Evolutionary conservation across 1,140 invertebrate genomes (phyloP).

Genomic region (Bombus cullumanus): DNA sequence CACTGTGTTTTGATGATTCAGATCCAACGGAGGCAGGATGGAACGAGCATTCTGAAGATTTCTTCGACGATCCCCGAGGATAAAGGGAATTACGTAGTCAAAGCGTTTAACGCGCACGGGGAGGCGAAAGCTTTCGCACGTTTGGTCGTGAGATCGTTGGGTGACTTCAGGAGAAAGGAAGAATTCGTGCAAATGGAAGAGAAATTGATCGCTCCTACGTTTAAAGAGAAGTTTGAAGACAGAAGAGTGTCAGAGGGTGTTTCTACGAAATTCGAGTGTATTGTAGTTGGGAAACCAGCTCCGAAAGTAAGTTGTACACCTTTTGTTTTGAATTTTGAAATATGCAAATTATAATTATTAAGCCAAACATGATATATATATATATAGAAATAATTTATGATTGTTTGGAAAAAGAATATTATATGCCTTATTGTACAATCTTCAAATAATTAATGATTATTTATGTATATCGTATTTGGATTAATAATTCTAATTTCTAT

Average conservation of each 20-base stretch:
- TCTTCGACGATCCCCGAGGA: slow-evolving; percentile 84
- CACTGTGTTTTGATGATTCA: slow-evolving; percentile 48
- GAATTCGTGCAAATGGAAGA: slow-evolving; percentile 84
- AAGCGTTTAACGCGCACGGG: slow-evolving; percentile 88
- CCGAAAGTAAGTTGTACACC: slow-evolving; percentile 84
- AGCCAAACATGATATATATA: neutral
- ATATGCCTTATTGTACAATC: neutral
- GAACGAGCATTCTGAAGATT: slow-evolving; percentile 85
- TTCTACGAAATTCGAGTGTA: slow-evolving; percentile 88
- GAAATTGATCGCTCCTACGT: slow-evolving; percentile 85
- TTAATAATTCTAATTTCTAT: neutral
- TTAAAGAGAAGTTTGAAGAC: slow-evolving; percentile 87
- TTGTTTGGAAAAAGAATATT: neutral
- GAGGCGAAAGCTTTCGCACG: slow-evolving; percentile 92
- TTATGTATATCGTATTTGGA: neutral
- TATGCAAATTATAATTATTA: neutral
- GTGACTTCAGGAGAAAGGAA: slow-evolving; percentile 76
- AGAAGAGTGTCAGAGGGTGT: slow-evolving; percentile 82
- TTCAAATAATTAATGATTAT: neutral
- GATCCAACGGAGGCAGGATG: slow-evolving; percentile 82
- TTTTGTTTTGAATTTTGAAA: neutral
- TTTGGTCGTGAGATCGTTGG: slow-evolving; percentile 87
- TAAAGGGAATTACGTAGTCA: slow-evolving; percentile 90
- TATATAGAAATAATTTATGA: neutral
- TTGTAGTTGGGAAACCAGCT: slow-evolving; percentile 87